A percentile compares a stretch with the other conserved stretches of the same genome.
Conservation (phyloP, 2,888 invertebrate genomes). For the Micropterix aruncella region DNA sequence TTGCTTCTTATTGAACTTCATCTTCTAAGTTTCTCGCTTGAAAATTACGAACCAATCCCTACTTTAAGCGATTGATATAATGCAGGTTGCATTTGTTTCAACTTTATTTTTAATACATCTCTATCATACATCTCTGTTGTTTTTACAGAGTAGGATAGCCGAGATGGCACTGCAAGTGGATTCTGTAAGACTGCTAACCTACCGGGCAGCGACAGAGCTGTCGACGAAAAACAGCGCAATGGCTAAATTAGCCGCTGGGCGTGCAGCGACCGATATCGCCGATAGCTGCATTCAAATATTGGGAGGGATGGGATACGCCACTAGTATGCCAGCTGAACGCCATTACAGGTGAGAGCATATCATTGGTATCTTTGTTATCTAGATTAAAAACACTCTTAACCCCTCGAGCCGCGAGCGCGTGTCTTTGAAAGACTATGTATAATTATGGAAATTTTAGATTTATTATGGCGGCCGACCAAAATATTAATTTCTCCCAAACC, state of each 20-base stretch:
- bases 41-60: no score
- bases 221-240: constrained; percentile 56
- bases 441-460: no score
- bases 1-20: no score
- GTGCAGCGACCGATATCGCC: constrained; percentile 50
- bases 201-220: constrained; percentile 50
- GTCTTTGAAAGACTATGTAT: no score
- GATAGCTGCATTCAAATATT: constrained; percentile 63
- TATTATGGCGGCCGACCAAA: no score
- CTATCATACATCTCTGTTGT: constrained; percentile 2
- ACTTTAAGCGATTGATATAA: no score
- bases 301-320: constrained; percentile 58
- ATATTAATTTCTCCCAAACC: no score
- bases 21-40: no score
- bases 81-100: no score
- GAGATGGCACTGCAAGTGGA: constrained; percentile 58
- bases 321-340: constrained; percentile 56
- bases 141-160: constrained; percentile 42
- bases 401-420: no score
- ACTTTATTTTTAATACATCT: no score
- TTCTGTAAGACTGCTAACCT: constrained; percentile 51
- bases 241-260: constrained; percentile 61
- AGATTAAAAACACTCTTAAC: no score
- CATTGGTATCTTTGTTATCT: neutral
- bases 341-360: constrained; percentile 40